These are phyloP conservation scores for Lepidochitona cinerea DNA, from an alignment of 2,888 invertebrate species.

Conservation along the genomic window DNA sequence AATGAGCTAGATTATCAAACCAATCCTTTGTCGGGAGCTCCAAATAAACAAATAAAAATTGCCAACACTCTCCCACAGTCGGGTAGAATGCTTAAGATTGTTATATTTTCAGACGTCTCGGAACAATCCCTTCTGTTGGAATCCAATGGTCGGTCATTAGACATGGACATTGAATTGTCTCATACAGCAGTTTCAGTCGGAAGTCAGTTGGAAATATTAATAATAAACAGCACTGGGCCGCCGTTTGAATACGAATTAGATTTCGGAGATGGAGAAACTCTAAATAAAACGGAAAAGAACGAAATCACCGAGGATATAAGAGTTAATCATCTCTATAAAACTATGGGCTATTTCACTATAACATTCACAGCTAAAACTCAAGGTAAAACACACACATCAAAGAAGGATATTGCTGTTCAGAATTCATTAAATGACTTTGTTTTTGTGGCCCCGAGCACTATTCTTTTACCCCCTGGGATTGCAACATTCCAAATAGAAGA, in stretches of 20 bases:
- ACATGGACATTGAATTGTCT: background rate
- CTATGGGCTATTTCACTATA: background rate
- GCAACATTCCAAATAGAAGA: background rate
- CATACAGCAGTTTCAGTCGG: background rate
- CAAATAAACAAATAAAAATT: background rate
- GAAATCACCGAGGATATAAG: conserved; percentile 5
- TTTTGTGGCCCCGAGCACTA: background rate
- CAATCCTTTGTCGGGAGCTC: background rate
- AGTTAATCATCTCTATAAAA: background rate
- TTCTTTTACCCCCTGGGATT: background rate
- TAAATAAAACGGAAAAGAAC: background rate
- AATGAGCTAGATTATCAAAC: background rate
- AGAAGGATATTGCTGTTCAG: background rate
- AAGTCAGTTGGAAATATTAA: background rate
- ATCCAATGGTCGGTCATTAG: background rate
- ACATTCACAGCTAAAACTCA: background rate
- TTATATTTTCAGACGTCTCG: background rate
- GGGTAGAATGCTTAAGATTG: background rate
- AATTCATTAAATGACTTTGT: background rate
- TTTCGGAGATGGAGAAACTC: conserved; percentile 29
- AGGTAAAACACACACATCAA: background rate
- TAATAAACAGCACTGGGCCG: conserved; percentile 21
- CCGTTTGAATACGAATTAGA: conserved; percentile 31
- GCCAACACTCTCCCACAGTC: background rate
- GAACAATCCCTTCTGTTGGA: background rate